A percentile compares a stretch with the other conserved stretches of the same genome.
phyloP scores from a whole-genome alignment of 1,140 invertebrate genomes.

The Rhagoletis pomonella region DNA sequence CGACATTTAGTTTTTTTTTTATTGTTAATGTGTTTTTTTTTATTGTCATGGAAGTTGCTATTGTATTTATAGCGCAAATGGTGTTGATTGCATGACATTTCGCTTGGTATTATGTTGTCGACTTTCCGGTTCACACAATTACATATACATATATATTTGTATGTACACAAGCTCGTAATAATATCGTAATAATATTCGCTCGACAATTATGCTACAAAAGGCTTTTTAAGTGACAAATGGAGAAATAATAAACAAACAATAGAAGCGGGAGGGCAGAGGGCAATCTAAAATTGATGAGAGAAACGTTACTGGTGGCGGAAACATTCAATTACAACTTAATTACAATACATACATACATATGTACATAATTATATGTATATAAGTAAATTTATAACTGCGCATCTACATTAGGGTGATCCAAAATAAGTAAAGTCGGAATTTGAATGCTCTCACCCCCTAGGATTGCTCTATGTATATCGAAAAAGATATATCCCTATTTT shows the following conservation, averaged over 20 bases:
- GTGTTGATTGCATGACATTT: slow-evolving; percentile 46
- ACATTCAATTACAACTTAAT: slow-evolving; percentile 45
- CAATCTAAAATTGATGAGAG: background rate
- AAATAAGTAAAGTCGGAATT: too few relatives aligned
- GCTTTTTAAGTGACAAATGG: background rate
- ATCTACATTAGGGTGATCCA: too few relatives aligned
- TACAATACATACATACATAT: background rate
- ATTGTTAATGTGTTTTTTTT: background rate
- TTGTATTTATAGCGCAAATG: background rate
- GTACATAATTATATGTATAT: too few relatives aligned
- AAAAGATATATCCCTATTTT: too few relatives aligned
- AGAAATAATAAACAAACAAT: slow-evolving; percentile 44
- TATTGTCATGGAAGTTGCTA: background rate
- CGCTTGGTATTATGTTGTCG: background rate
- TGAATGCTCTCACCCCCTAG: too few relatives aligned
- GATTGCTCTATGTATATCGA: too few relatives aligned
- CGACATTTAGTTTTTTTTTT: too few relatives aligned
- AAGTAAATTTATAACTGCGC: too few relatives aligned
- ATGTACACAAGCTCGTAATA: background rate
- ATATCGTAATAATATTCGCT: background rate
- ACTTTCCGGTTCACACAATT: too few relatives aligned
- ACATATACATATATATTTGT: too few relatives aligned
- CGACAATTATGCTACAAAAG: background rate
- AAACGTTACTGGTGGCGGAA: slow-evolving; percentile 13
- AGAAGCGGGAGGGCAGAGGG: background rate